Conservation (phyloP, 2,797 vertebrate genomes). For the Melanogrammus aeglefinus region DNA sequence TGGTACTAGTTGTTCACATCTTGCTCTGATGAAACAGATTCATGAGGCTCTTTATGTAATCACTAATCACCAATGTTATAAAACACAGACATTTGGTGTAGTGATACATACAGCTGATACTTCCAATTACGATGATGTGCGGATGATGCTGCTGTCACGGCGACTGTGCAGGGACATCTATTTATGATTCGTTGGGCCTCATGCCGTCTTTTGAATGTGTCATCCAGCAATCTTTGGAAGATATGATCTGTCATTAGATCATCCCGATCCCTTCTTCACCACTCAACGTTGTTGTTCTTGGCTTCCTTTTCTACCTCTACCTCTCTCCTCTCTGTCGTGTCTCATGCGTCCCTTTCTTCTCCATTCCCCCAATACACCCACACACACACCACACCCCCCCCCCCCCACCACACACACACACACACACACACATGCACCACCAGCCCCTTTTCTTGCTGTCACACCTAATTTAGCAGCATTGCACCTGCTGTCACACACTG, state of each 20-base stretch:
- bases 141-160: too few relatives aligned
- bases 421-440: not conserved
- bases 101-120: not conserved
- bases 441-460: conserved; percentile 20
- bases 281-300: not conserved
- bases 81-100: not conserved
- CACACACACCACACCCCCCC: too few relatives aligned
- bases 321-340: conserved; percentile 1
- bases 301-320: not conserved
- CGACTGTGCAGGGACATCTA: not conserved
- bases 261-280: too few relatives aligned
- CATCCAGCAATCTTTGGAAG: not conserved
- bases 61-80: not conserved
- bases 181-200: not conserved
- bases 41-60: too few relatives aligned
- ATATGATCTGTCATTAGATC: too few relatives aligned
- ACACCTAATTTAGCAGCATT: conserved; percentile 25
- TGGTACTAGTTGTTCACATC: not conserved
- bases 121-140: too few relatives aligned
- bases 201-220: not conserved
- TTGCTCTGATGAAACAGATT: not conserved
- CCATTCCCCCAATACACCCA: not conserved
- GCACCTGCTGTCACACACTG: conserved; percentile 47
- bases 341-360: conserved; percentile 9
- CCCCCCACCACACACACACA: not conserved